Conservation (phyloP, 2,113 vertebrate genomes). For the Peromyscus maniculatus region DNA sequence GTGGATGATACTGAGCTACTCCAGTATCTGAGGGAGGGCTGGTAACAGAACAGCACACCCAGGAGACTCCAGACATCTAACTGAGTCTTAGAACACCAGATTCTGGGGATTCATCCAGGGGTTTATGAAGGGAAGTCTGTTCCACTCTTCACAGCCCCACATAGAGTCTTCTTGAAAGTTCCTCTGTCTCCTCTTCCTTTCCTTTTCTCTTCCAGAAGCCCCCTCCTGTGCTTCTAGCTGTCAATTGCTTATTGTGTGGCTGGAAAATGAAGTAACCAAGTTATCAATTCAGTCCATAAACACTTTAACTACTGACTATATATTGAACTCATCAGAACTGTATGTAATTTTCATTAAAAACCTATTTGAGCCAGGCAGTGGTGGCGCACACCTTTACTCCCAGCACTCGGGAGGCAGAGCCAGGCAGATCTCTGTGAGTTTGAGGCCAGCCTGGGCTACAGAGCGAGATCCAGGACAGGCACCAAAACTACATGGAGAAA, state of each 20-base stretch:
- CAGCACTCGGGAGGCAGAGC: no score
- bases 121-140: not conserved
- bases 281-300: not conserved
- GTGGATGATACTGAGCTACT: not conserved
- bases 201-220: not conserved
- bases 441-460: no score
- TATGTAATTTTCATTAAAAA: not conserved
- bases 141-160: not conserved
- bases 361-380: no score
- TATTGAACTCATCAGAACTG: not conserved
- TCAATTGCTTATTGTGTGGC: not conserved
- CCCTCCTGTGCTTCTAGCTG: not conserved
- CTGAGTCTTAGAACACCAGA: not conserved
- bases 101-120: not conserved
- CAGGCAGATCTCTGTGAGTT: no score
- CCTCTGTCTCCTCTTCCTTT: not conserved
- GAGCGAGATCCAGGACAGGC: no score
- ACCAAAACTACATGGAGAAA: no score
- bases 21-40: not conserved
- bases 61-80: not conserved
- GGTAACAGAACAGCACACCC: not conserved
- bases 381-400: no score
- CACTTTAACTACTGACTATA: not conserved
- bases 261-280: constrained; percentile 5
- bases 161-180: not conserved